A percentile compares a stretch with the other conserved stretches of the same genome.
Evolutionary conservation across 1,140 invertebrate genomes (phyloP).

Genomic region (Parasteatoda tepidariorum): DNA sequence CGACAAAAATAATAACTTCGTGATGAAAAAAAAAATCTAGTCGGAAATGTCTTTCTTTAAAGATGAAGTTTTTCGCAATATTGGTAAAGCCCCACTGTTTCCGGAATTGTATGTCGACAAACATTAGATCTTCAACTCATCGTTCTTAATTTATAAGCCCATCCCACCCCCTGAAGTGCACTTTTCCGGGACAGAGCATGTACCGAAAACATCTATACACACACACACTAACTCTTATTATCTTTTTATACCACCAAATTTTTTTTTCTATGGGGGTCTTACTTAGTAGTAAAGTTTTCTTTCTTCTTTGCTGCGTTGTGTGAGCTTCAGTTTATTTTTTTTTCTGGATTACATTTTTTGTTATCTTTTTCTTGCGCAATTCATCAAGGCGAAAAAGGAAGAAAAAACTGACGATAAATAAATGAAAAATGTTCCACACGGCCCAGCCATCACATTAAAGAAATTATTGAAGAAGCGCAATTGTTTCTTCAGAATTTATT

Average conservation of each 20-base stretch:
- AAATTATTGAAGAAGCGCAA: background rate
- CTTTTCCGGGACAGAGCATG: too few relatives aligned
- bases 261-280: background rate
- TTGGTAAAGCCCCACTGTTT: too few relatives aligned
- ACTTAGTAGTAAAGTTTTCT: background rate
- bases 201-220: too few relatives aligned
- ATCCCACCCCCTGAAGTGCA: too few relatives aligned
- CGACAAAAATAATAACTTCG: background rate
- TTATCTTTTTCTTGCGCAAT: background rate
- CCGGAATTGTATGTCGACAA: background rate
- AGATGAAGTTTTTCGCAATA: too few relatives aligned
- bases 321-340: background rate
- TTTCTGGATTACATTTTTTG: too few relatives aligned
- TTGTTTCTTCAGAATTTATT: background rate
- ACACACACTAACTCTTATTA: conserved; percentile 6
- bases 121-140: background rate
- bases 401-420: background rate
- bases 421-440: background rate
- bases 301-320: background rate
- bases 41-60: too few relatives aligned
- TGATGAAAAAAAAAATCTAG: background rate
- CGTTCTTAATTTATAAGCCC: conserved; percentile 1
- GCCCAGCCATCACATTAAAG: background rate
- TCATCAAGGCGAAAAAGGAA: background rate
- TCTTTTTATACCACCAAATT: background rate